These are phyloP conservation scores for Merodon equestris DNA, from an alignment of 2,888 invertebrate species.

Conservation along the genomic window DNA sequence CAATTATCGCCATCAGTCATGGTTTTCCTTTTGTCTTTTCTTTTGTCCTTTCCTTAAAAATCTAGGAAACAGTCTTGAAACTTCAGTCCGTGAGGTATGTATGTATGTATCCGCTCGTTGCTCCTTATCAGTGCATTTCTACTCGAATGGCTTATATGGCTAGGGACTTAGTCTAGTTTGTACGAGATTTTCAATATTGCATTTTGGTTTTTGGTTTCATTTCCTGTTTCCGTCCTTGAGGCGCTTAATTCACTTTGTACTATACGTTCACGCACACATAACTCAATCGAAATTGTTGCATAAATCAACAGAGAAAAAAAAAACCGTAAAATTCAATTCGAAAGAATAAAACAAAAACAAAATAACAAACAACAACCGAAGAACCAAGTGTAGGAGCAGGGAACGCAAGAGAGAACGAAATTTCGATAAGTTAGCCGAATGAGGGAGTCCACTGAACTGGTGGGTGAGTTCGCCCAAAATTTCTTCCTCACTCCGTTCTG, in stretches of 20 bases:
- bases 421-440: slow-evolving; percentile 69
- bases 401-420: slow-evolving; percentile 42
- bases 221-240: no score
- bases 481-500: slow-evolving; percentile 54
- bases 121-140: slow-evolving; percentile 33
- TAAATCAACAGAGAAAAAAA: no score
- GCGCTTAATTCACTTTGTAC: slow-evolving; percentile 31
- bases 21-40: slow-evolving; percentile 73
- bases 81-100: slow-evolving; percentile 52
- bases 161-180: slow-evolving; percentile 57
- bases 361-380: slow-evolving; percentile 28
- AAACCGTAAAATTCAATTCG: no score
- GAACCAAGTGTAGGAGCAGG: slow-evolving; percentile 8
- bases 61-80: slow-evolving; percentile 56
- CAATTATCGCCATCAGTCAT: slow-evolving; percentile 74
- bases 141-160: slow-evolving; percentile 7
- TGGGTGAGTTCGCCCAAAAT: slow-evolving; percentile 75
- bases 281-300: no score
- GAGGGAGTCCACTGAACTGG: slow-evolving; percentile 74
- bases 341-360: slow-evolving; percentile 25
- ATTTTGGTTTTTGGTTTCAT: slow-evolving; percentile 5
- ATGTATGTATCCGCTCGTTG: slow-evolving; percentile 23
- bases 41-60: slow-evolving; percentile 36
- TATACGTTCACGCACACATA: slow-evolving; percentile 12
- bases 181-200: slow-evolving; percentile 49